A percentile compares a stretch with the other conserved stretches of the same genome.
phyloP scores from a whole-genome alignment of 2,888 invertebrate genomes.

The Phyto melanocephala region DNA sequence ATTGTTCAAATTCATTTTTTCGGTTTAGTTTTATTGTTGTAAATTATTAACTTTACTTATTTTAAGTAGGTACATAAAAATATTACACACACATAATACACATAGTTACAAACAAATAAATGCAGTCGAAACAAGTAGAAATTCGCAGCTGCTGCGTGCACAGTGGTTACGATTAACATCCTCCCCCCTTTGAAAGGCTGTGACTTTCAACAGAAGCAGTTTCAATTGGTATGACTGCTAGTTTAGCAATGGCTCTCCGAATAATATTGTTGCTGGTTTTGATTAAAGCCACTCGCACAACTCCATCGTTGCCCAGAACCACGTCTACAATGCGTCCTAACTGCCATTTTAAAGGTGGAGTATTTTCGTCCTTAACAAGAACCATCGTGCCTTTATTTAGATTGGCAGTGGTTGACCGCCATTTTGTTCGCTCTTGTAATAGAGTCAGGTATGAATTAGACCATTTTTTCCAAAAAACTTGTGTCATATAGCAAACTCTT shows the following conservation, averaged over 20 bases:
- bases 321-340: slow-evolving; percentile 53
- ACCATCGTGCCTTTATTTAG: slow-evolving; percentile 18
- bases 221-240: slow-evolving; percentile 11
- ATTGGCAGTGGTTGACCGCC: slow-evolving; percentile 42
- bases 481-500: slow-evolving; percentile 25
- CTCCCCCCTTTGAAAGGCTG: neutral
- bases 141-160: no score
- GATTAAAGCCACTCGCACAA: slow-evolving; percentile 42
- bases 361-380: slow-evolving; percentile 33
- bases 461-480: slow-evolving; percentile 61
- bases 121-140: no score
- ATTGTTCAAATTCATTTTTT: neutral
- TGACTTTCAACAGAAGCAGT: neutral
- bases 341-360: slow-evolving; percentile 51
- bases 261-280: slow-evolving; percentile 35
- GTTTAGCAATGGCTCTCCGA: slow-evolving; percentile 53
- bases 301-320: slow-evolving; percentile 43
- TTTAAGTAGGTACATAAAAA: no score
- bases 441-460: slow-evolving; percentile 44
- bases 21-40: neutral
- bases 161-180: neutral
- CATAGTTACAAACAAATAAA: no score
- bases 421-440: slow-evolving; percentile 63
- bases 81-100: no score
- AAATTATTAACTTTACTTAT: neutral